Conservation (phyloP, 2,888 invertebrate genomes). For the Notodromas monacha region DNA sequence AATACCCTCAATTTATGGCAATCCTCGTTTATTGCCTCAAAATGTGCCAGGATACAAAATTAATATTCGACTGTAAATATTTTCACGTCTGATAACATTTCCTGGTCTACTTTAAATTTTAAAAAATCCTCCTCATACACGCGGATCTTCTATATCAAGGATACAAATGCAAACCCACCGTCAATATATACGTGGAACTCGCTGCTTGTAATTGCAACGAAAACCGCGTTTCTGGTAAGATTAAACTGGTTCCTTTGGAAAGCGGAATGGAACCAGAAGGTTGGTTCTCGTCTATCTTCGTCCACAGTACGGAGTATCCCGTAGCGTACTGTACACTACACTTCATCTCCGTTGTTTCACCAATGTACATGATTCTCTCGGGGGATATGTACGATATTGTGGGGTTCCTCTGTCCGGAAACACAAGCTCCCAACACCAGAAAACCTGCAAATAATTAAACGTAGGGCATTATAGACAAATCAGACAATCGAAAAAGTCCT, state of each 20-base stretch:
- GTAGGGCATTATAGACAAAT: too few relatives aligned
- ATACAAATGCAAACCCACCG: conserved; percentile 18
- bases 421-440: neutral
- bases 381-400: conserved; percentile 38
- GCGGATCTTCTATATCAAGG: too few relatives aligned
- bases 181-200: conserved; percentile 45
- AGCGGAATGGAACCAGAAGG: conserved; percentile 37
- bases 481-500: too few relatives aligned
- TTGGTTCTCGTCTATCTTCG: conserved; percentile 26
- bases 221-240: conserved; percentile 52
- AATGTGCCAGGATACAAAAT: too few relatives aligned
- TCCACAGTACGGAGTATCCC: conserved; percentile 58
- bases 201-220: conserved; percentile 40
- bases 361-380: conserved; percentile 66
- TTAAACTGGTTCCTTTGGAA: conserved; percentile 45
- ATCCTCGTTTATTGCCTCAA: too few relatives aligned
- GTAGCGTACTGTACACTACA: conserved; percentile 64
- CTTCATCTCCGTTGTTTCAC: conserved; percentile 49
- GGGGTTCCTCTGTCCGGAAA: neutral
- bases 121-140: too few relatives aligned
- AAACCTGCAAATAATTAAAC: too few relatives aligned
- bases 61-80: too few relatives aligned
- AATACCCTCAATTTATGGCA: too few relatives aligned
- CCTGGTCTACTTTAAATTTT: too few relatives aligned
- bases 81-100: too few relatives aligned